These are phyloP conservation scores for Scophthalmus maximus DNA, from an alignment of 2,113 vertebrate species.

Conservation along the genomic window DNA sequence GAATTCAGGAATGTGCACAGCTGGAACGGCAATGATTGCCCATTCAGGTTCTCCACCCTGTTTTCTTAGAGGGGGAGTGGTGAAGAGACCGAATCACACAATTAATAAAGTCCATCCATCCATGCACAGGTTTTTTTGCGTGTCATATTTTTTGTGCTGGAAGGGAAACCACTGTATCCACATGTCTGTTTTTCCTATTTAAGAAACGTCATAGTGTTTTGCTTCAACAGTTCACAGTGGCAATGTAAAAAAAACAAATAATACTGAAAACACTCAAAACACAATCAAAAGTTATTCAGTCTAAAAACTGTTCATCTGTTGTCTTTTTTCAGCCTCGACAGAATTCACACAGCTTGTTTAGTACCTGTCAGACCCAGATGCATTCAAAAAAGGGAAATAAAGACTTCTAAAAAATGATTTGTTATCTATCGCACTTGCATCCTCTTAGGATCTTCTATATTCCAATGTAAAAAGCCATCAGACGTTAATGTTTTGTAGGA, in stretches of 20 bases:
- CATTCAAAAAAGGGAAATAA: conserved; percentile 31
- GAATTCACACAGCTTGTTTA: conserved; percentile 4
- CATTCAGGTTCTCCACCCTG: conserved; percentile 71
- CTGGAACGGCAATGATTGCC: conserved; percentile 71
- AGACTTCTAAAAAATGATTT: conserved; percentile 29
- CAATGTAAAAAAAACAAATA: conserved; percentile 1
- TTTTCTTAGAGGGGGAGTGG: conserved; percentile 58
- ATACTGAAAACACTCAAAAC: conserved; percentile 34
- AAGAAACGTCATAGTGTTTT: conserved; percentile 25
- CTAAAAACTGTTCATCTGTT: conserved; percentile 37
- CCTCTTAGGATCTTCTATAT: conserved; percentile 9
- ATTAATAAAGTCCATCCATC: conserved; percentile 76
- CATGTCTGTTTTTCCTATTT: conserved; percentile 49
- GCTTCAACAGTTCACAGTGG: conserved; percentile 43
- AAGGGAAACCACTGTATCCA: conserved; percentile 36
- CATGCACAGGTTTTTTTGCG: conserved; percentile 57
- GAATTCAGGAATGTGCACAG: conserved; percentile 73
- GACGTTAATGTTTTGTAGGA: conserved; percentile 14
- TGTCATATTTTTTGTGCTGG: conserved; percentile 38
- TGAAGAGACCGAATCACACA: conserved; percentile 53
- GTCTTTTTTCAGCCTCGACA: conserved; percentile 24
- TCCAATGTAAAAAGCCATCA: conserved; percentile 40
- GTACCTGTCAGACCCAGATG: background rate
- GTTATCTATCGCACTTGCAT: conserved; percentile 8
- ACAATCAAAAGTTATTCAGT: conserved; percentile 43